Conservation (phyloP, 1,140 invertebrate species). For the Oncopodura yosiiana region DNA sequence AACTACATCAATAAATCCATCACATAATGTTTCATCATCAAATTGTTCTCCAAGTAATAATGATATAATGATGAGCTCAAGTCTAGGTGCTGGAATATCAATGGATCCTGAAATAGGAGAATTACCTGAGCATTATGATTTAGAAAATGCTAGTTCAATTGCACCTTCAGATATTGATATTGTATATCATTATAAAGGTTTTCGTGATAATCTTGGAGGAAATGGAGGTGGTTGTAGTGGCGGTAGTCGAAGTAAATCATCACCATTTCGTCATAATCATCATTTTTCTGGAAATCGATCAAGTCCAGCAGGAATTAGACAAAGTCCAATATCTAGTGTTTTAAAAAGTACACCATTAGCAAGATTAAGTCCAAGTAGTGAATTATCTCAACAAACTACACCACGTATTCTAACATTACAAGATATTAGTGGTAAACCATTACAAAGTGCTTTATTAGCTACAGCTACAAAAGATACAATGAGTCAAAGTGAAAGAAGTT, state of each 20-base stretch:
- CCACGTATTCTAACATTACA: slow-evolving; percentile 81
- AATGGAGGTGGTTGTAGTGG: slow-evolving; percentile 45
- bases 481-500: slow-evolving; percentile 77
- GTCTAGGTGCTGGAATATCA: slow-evolving; percentile 24
- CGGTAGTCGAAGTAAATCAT: slow-evolving; percentile 24
- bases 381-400: slow-evolving; percentile 72
- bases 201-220: slow-evolving; percentile 53
- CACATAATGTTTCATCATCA: slow-evolving; percentile 14
- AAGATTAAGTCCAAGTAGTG: slow-evolving; percentile 78
- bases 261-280: slow-evolving; percentile 32
- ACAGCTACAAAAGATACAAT: slow-evolving; percentile 47
- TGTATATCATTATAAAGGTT: slow-evolving; percentile 89
- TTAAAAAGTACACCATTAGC: slow-evolving; percentile 79
- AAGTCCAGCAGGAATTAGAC: slow-evolving; percentile 28
- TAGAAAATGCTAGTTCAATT: slow-evolving; percentile 94
- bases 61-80: slow-evolving; percentile 10
- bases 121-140: slow-evolving; percentile 87
- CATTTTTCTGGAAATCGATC: slow-evolving; percentile 32
- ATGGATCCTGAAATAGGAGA: slow-evolving; percentile 50
- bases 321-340: slow-evolving; percentile 43
- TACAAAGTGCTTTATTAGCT: slow-evolving; percentile 69
- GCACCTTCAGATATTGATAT: slow-evolving; percentile 95
- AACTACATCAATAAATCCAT: slow-evolving; percentile 18
- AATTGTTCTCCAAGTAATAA: slow-evolving; percentile 24
- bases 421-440: slow-evolving; percentile 82